Conservation (phyloP, 2,113 vertebrate genomes). For the Lagopus muta region DNA sequence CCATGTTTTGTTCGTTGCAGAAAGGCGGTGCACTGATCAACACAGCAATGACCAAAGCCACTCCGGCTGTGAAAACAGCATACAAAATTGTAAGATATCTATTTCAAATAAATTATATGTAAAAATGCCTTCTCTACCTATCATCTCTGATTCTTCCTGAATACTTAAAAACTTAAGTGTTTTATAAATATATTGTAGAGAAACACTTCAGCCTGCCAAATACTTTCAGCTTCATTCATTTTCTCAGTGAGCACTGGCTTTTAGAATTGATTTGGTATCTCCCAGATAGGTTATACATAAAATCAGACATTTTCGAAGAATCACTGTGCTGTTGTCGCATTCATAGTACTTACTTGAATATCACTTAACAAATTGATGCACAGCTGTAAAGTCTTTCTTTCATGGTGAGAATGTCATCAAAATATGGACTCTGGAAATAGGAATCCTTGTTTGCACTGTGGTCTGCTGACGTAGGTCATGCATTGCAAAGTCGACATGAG, state of each 20-base stretch:
- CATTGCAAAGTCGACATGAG: not conserved
- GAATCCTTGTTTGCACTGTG: not conserved
- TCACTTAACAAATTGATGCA: not conserved
- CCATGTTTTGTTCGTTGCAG: conserved; percentile 73
- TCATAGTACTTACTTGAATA: not conserved
- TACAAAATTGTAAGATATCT: conserved; percentile 86
- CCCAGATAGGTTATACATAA: not conserved
- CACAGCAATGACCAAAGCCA: conserved; percentile 93
- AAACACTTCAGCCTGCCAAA: not conserved
- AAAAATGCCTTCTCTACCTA: not conserved
- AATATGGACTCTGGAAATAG: not conserved
- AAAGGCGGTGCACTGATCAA: conserved; percentile 91
- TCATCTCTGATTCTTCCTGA: not conserved
- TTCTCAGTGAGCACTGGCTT: not conserved
- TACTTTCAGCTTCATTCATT: not conserved
- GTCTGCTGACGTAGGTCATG: not conserved
- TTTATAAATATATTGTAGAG: not conserved
- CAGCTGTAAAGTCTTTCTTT: not conserved
- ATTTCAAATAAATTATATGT: not conserved
- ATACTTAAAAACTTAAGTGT: not conserved
- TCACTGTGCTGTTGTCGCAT: not conserved
- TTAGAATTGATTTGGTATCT: not conserved
- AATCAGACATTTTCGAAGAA: not conserved
- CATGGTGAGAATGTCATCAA: not conserved
- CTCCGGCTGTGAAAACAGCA: conserved; percentile 82